phyloP scores from a whole-genome alignment of 2,888 invertebrate genomes.

The Prenolepis imparis region DNA sequence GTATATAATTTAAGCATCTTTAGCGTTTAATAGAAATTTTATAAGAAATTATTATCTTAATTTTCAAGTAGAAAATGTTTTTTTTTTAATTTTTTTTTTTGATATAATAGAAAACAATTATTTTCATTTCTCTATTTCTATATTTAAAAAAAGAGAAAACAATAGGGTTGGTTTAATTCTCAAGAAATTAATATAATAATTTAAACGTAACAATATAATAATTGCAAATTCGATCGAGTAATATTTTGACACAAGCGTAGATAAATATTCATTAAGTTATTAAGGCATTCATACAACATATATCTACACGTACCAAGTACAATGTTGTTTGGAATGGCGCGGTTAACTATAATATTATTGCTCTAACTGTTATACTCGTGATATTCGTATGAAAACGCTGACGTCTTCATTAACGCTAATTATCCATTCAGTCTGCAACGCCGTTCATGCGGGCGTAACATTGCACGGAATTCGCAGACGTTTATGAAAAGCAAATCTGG shows the following conservation, averaged over 20 bases:
- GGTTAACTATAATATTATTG: constrained; percentile 26
- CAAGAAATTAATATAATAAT: not conserved
- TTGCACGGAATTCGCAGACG: constrained; percentile 17
- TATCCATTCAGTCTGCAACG: constrained; percentile 45
- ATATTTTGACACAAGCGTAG: not conserved
- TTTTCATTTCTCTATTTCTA: no score
- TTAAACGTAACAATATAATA: not conserved
- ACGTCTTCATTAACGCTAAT: constrained; percentile 62
- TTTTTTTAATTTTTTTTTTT: no score
- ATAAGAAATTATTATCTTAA: constrained; percentile 21
- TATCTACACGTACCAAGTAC: not conserved
- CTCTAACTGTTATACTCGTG: constrained; percentile 16
- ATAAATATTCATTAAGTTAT: not conserved
- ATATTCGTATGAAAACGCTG: constrained; percentile 31
- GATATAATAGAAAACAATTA: not conserved
- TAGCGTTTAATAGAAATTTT: not conserved
- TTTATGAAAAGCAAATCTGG: constrained; percentile 46
- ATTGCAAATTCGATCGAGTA: not conserved
- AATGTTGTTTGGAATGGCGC: not conserved
- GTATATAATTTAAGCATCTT: not conserved
- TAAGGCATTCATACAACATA: not conserved
- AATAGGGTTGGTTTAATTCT: not conserved
- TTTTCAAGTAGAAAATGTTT: constrained; percentile 5
- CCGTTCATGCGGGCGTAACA: constrained; percentile 16
- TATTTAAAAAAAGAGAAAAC: not conserved